A percentile compares a stretch with the other conserved stretches of the same genome.
Conservation (phyloP, 2,797 vertebrate species). For the Rhinogobio ventralis region DNA sequence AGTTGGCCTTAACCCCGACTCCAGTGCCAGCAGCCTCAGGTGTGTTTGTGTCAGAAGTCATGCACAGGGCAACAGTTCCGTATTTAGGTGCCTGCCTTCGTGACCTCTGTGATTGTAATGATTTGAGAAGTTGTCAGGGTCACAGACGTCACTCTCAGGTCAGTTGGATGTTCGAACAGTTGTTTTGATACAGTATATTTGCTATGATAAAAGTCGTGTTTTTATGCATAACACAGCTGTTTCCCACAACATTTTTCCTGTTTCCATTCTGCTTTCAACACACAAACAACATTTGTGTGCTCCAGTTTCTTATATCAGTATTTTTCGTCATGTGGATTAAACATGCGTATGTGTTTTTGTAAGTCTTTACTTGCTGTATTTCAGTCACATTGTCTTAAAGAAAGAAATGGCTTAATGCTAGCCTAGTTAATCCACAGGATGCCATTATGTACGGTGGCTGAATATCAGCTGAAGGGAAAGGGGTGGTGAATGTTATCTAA, state of each 20-base stretch:
- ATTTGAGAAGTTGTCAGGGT: constrained; percentile 18
- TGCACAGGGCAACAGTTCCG: not conserved
- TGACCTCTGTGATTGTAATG: constrained; percentile 9
- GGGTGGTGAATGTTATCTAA: constrained; percentile 66
- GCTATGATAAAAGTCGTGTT: constrained; percentile 22
- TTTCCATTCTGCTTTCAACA: constrained; percentile 19
- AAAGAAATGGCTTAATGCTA: constrained; percentile 66
- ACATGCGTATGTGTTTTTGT: constrained; percentile 61
- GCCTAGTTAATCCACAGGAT: constrained; percentile 73
- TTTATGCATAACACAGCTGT: constrained; percentile 2
- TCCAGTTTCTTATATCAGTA: constrained; percentile 37
- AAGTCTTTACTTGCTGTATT: constrained; percentile 64
- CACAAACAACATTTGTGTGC: not conserved
- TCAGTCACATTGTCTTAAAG: constrained; percentile 52
- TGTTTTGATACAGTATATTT: constrained; percentile 3
- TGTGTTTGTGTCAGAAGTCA: constrained; percentile 28
- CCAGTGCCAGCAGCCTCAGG: constrained; percentile 35
- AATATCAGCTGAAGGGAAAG: constrained; percentile 56
- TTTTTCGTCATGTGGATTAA: constrained; percentile 63
- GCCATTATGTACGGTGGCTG: constrained; percentile 68
- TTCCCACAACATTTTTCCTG: constrained; percentile 17
- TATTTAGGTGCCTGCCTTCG: not conserved
- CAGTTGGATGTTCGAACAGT: not conserved
- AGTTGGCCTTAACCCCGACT: constrained; percentile 22
- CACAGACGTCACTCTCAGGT: not conserved